Base-by-base conservation (phyloP, 2,113 vertebrate genomes). In the Promerops cafer region DNA sequence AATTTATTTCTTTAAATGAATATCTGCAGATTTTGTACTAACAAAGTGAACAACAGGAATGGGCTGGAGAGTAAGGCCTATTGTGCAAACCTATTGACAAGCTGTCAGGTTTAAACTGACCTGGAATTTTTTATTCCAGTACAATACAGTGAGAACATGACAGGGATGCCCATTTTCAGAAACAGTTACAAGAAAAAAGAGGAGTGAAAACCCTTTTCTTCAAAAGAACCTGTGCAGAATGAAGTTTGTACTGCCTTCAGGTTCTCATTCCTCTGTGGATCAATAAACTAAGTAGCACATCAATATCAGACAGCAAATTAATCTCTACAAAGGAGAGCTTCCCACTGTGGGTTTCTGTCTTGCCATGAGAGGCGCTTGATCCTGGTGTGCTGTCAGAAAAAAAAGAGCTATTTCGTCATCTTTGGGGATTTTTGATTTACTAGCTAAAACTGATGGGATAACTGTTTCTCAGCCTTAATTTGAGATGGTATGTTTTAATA, bases 261-360 rank as follows among this genome's bases (percentile, higher is more conserved):
- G 63, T 94, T 93, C 88, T 78, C 44, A 54, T 94, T 70, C 57
- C 89, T 96, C 92, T 77, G 56, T 95, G 89, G 92, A 89, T 97
- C 96, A 92, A 92, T 97, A 97, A 97, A 97, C 97, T 90, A 95
- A 90, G 87, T 65, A 97, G 94, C 96, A 96, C 83, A 82, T 97
- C 94, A 95, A 64, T 97, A 96, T 50, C 28, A 96, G 97, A 96
- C 59, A 98, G 90, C 68, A 97, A 93, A 97, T 66, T 59, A 96
- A 94, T 90, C 91, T 97, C 95, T 97, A 92, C 90, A 95, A 97
- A 96, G 68, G 64, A 90, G 60, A 92, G 57, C 71, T 95, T 78
- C 91, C 94, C 35, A 2, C 93, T 72, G 59, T 3, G 49, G 52
- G 70, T 96, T 97, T 96, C 84, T 60, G 54, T 82, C 89, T 87